Evolutionary conservation across 2,888 invertebrate genomes (phyloP).

Genomic region (Cantharis lateralis): DNA sequence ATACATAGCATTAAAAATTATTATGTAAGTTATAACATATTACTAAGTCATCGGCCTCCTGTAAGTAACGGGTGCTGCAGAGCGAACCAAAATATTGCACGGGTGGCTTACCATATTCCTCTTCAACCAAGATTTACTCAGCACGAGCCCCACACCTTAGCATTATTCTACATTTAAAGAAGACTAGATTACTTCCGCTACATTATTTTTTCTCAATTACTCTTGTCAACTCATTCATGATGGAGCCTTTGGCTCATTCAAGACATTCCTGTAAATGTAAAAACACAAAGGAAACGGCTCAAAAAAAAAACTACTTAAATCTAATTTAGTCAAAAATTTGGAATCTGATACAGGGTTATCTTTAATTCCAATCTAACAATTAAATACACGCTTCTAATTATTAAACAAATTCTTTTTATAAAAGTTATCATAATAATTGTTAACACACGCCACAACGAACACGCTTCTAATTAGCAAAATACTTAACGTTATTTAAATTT

Average conservation of each 20-base stretch:
- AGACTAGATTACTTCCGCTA: slow-evolving; percentile 16
- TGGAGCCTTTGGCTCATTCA: neutral
- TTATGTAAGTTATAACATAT: slow-evolving; percentile 45
- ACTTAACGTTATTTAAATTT: slow-evolving; percentile 48
- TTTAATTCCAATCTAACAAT: slow-evolving; percentile 33
- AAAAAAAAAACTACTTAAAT: neutral
- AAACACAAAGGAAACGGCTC: neutral
- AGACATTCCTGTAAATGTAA: neutral
- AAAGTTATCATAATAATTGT: slow-evolving; percentile 40
- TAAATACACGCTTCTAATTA: slow-evolving; percentile 44
- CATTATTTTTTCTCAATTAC: slow-evolving; percentile 4
- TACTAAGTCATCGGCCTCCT: slow-evolving; percentile 52
- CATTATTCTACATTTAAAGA: slow-evolving; percentile 24
- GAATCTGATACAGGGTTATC: slow-evolving; percentile 16
- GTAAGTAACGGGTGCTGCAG: slow-evolving; percentile 52
- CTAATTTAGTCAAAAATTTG: neutral
- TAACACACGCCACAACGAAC: slow-evolving; percentile 47
- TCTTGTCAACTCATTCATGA: neutral
- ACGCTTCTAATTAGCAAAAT: slow-evolving; percentile 51
- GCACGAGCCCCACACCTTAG: slow-evolving; percentile 45
- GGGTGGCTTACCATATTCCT: slow-evolving; percentile 51
- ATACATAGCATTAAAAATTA: slow-evolving; percentile 18
- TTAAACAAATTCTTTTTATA: slow-evolving; percentile 35
- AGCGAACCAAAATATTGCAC: slow-evolving; percentile 54
- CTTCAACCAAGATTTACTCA: slow-evolving; percentile 46